Evolutionary conservation across 2,797 vertebrate species (phyloP).

Genomic region (Carduelis carduelis): DNA sequence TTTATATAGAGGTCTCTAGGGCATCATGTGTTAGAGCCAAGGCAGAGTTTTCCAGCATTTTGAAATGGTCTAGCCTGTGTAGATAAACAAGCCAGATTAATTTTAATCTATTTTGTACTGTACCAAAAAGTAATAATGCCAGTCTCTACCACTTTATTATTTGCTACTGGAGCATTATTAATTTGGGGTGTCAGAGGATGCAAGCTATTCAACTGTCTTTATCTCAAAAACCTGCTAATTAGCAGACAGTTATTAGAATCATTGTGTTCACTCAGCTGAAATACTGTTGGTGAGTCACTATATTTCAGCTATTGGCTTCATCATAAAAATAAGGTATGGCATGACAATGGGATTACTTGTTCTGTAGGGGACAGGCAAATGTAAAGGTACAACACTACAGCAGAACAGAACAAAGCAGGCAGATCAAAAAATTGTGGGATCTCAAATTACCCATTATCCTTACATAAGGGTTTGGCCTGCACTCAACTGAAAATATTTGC

Average conservation of each 20-base stretch:
- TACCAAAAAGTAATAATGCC: conserved; percentile 22
- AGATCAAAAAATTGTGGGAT: background rate
- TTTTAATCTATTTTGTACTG: conserved; percentile 17
- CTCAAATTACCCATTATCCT: background rate
- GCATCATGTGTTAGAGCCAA: background rate
- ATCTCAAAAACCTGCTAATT: conserved; percentile 51
- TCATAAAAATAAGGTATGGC: background rate
- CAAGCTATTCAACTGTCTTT: conserved; percentile 24
- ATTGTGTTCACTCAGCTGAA: conserved; percentile 10
- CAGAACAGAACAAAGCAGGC: background rate
- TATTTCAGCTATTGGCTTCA: background rate
- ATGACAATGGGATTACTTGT: background rate
- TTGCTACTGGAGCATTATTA: conserved; percentile 11
- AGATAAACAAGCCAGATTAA: background rate
- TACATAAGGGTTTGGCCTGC: background rate
- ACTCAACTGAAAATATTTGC: background rate
- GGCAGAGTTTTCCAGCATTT: background rate
- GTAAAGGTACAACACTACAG: background rate
- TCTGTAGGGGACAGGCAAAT: background rate
- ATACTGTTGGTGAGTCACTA: background rate
- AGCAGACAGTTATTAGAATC: conserved; percentile 20
- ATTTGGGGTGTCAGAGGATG: conserved; percentile 16
- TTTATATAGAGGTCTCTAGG: background rate
- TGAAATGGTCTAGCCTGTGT: background rate
- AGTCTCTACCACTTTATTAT: background rate